These are phyloP conservation scores for Lacanobia wlatinum DNA, from an alignment of 2,888 invertebrate genomes.

Conservation along the genomic window DNA sequence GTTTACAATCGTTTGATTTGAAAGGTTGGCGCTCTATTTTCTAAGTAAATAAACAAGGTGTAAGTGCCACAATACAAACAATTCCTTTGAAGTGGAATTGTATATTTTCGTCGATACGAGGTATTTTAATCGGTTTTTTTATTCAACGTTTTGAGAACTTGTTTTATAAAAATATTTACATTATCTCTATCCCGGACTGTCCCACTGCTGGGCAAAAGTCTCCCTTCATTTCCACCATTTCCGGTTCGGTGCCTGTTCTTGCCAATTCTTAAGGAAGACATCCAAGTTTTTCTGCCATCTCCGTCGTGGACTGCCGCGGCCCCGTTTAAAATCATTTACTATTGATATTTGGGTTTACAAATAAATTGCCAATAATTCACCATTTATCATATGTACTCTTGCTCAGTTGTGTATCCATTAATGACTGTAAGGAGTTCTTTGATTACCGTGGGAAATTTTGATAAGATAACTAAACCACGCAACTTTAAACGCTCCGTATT, in stretches of 20 bases:
- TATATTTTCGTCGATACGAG: not conserved
- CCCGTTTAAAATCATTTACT: too few species aligned
- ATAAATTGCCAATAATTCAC: not conserved
- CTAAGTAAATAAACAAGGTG: constrained; percentile 35
- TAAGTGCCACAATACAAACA: constrained; percentile 2
- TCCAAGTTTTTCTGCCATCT: too few species aligned
- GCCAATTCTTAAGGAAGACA: too few species aligned
- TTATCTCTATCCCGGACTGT: too few species aligned
- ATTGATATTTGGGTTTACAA: not conserved
- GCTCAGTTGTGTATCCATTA: not conserved
- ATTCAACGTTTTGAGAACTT: not conserved
- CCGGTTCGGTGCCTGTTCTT: too few species aligned
- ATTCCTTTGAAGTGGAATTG: constrained; percentile 14
- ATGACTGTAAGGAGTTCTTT: constrained; percentile 1
- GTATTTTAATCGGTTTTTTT: constrained; percentile 13
- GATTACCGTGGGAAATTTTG: constrained; percentile 36
- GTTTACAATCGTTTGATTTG: constrained; percentile 32
- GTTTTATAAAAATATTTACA: not conserved
- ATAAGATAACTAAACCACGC: constrained; percentile 26
- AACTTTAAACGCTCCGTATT: not conserved
- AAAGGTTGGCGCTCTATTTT: constrained; percentile 13
- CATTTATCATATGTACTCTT: not conserved
- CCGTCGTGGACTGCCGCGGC: too few species aligned
- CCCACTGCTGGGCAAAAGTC: too few species aligned
- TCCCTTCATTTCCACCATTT: too few species aligned